phyloP scores from a whole-genome alignment of 2,113 vertebrate genomes.

The Danionella cerebrum region DNA sequence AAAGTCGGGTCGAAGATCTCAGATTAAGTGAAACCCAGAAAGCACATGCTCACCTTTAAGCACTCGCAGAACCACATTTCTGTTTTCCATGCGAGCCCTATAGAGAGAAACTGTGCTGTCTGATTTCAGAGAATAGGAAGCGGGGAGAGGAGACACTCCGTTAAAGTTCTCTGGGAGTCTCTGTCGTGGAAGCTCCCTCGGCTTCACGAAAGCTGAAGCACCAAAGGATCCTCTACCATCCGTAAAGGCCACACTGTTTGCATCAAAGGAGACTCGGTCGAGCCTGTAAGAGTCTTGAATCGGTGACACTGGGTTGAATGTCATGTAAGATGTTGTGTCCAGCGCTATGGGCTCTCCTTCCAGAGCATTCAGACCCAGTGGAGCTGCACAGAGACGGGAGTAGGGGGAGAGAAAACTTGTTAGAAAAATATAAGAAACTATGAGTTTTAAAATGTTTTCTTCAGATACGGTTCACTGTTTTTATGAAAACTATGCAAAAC shows the following conservation, averaged over 20 bases:
- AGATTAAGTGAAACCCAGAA: neutral
- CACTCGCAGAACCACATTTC: constrained; percentile 66
- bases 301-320: constrained; percentile 38
- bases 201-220: constrained; percentile 37
- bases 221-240: constrained; percentile 2
- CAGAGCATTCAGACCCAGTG: constrained; percentile 59
- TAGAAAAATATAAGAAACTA: no score
- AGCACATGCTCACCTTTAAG: constrained; percentile 53
- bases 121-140: constrained; percentile 52
- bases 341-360: constrained; percentile 66
- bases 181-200: constrained; percentile 60
- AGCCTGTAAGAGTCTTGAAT: constrained; percentile 24
- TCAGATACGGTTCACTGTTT: no score
- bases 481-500: no score
- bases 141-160: constrained; percentile 52
- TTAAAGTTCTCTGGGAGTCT: constrained; percentile 66
- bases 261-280: neutral
- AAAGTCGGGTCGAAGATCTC: neutral
- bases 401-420: neutral
- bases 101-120: constrained; percentile 55
- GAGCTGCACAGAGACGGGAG: constrained; percentile 45
- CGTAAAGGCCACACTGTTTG: constrained; percentile 17
- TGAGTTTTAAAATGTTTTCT: no score
- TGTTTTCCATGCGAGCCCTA: constrained; percentile 65
- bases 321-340: constrained; percentile 54